Base-by-base conservation (phyloP, 2,888 invertebrate genomes). In the Salticus scenicus region DNA sequence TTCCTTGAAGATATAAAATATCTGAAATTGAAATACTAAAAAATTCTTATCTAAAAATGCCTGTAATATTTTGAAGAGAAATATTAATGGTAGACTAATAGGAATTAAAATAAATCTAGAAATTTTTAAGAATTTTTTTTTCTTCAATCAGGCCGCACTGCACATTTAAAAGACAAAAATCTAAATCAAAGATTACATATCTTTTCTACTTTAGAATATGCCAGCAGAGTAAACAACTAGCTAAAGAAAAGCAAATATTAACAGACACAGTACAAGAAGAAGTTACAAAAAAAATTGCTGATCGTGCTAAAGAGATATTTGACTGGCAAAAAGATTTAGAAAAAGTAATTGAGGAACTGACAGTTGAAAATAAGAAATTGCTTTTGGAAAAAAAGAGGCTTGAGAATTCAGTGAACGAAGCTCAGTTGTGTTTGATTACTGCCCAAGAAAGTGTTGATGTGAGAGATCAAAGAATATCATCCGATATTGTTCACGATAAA, bases 271-370 rank as follows among this genome's bases (percentile, higher is more conserved):
- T 93, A 27, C 95, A 96, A 90, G 91, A 91, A 64, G 94, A 95
- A 88, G 95, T 94, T 85, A 94, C 94, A 0, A 93, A 94, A 87
- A 92, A 94, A 80, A 90, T 96, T 24, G 93, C 93, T 75, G 93
- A 93, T 88, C 93, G 95, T 72, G 93, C 94, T 7, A 93, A 93
- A 89, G 94, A 95, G 87, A 92, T 96, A 76, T 94, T 94, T 89
- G 93, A 94, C 89, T 95, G 95, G 95, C 95, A 95, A 91, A 93
- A 93, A 24, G 95, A 95, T 89, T 92, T 96, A 28, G 95, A 95
- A 90, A 72, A 74, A 30, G 33, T 63, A 10, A 70, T 87, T 4
- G 87, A 87, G 30, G 64, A 80, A 12, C 64, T 87, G n/a, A 84
- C 79, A 4, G 33, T 70, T 20, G 83, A 87, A 20, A 75, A 42